phyloP scores from a whole-genome alignment of 2,113 vertebrate genomes.

The Lepus americanus region DNA sequence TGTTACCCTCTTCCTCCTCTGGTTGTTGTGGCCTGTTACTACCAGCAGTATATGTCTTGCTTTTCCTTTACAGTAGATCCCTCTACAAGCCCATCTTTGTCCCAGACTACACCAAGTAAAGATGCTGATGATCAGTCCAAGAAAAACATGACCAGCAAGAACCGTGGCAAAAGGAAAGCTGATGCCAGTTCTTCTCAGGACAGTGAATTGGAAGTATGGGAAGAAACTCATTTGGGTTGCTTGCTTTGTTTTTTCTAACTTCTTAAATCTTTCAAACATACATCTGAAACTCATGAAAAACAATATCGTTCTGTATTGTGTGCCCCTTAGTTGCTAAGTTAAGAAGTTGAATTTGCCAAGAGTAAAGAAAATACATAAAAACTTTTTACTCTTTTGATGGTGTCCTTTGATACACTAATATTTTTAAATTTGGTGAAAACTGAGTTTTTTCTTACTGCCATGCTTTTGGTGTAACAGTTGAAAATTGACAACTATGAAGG shows the following conservation, averaged over 20 bases:
- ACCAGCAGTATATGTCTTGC: background rate
- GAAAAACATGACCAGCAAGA: slow-evolving; percentile 94
- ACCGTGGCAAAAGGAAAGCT: slow-evolving; percentile 96
- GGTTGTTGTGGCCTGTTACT: background rate
- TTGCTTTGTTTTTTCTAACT: slow-evolving; percentile 29
- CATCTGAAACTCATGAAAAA: slow-evolving; percentile 34
- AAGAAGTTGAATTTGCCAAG: slow-evolving; percentile 27
- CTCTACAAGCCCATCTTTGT: slow-evolving; percentile 85
- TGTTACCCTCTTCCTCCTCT: background rate
- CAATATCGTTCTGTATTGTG: background rate
- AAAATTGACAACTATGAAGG: background rate
- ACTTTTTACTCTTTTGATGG: slow-evolving; percentile 26
- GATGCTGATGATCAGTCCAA: slow-evolving; percentile 94
- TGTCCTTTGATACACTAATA: slow-evolving; percentile 1
- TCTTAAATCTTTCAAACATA: slow-evolving; percentile 1
- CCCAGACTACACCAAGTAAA: slow-evolving; percentile 89
- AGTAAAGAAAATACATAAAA: slow-evolving; percentile 53
- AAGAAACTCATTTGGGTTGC: slow-evolving; percentile 20
- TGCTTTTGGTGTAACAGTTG: slow-evolving; percentile 34
- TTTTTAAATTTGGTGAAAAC: background rate
- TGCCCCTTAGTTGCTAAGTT: background rate
- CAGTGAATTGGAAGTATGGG: slow-evolving; percentile 94
- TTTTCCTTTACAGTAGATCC: slow-evolving; percentile 85
- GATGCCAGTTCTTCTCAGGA: slow-evolving; percentile 92
- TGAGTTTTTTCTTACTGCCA: background rate